Base-by-base conservation (phyloP, 2,113 vertebrate genomes). In the Rhegmatorhina hoffmannsi region DNA sequence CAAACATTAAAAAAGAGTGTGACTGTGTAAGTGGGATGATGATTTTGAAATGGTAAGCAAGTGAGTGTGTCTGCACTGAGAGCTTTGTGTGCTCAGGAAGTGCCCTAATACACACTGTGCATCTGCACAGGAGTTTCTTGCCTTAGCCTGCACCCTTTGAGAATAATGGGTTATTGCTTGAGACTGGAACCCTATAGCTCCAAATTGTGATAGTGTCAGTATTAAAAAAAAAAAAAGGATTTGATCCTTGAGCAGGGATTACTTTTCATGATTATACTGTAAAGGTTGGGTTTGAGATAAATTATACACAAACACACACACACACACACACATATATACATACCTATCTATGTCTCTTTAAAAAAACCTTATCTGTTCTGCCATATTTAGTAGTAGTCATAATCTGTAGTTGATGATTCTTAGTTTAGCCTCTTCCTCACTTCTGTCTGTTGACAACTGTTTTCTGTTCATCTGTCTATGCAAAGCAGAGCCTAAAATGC, bases 381-480 rank as follows among this genome's bases (percentile, higher is more conserved):
- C 34, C 40, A 38, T 74, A 33, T 19, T 86, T 85, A 46, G 50
- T 66, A 80, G 25, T 69, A 18, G 50, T 59, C 16, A 11, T 53
- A 74, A 74, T 10, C 60, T 50, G 9, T 5, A 76, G 19, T 34
- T 76, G 56, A 62, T 72, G 73, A 50, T 56, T 87, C 94, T 84
- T 19, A 78, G 34, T 75, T n/a, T 86, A 43, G 33, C 34, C 28
- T 81, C 29, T 86, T 74, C 67, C 79, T 81, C 24, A 18, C 60
- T 86, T 89, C 55, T 24, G 1, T 80, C 68, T 80, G 24, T 55
- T 89, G 86, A 90, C 26, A 88, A 63, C 56, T 87, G 36, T 89
- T 90, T 95, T 89, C 80, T 95, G 55, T 66, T 89, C 64, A 75
- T 91, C 69, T 67, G 26, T 59, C 55, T 84, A 55, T 34, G 86